Evolutionary conservation across 2,797 vertebrate species (phyloP), one percentile per base, ranked within the genome.

Genomic region (Anguilla megastoma): DNA sequence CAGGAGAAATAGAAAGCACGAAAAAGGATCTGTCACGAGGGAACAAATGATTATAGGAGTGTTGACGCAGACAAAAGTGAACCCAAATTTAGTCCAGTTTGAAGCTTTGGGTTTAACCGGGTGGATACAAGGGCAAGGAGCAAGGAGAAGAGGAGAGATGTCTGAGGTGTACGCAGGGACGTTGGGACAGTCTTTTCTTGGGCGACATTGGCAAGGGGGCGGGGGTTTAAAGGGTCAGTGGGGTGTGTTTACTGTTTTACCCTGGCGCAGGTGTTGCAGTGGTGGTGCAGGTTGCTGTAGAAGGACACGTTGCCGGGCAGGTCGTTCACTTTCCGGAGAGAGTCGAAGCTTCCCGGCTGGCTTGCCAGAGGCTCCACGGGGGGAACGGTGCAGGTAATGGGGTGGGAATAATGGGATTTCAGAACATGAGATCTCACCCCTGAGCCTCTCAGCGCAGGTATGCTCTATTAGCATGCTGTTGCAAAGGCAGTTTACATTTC

Each of bases 241-340:
- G 36, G 36, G 36, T 93, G 18, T 45, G 21, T 66, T 66, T 27
- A 27, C 36, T 12, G 90, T 84, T 94, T 96, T 96, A 95, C 95
- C 95, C 94, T 94, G 92, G 93, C 94, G 92, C 95, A 94, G 95
- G 91, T 92, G 92, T 94, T 95, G 94, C 91, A 92, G 91, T 95
- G 92, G 90, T 95, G 93, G 92, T 90, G 96, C 92, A 95, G 91
- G 90, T 88, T 95, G 88, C 90, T 91, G 91, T 92, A 94, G 92
- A 93, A 91, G 89, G 95, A 92, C 93, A 92, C 93, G 91, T 94
- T 90, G 93, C 91, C 86, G 76, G 91, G 92, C 90, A 88, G 90
- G 91, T 95, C 89, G 71, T 92, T 95, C 92, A 88, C 92, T 93
- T 95, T 95, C 92, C 27, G 89, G 92, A 96, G 91, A 71, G 93